These are phyloP conservation scores for Mesorhabditis sp. DNA, from an alignment of 2,888 invertebrate genomes.

Conservation along the genomic window DNA sequence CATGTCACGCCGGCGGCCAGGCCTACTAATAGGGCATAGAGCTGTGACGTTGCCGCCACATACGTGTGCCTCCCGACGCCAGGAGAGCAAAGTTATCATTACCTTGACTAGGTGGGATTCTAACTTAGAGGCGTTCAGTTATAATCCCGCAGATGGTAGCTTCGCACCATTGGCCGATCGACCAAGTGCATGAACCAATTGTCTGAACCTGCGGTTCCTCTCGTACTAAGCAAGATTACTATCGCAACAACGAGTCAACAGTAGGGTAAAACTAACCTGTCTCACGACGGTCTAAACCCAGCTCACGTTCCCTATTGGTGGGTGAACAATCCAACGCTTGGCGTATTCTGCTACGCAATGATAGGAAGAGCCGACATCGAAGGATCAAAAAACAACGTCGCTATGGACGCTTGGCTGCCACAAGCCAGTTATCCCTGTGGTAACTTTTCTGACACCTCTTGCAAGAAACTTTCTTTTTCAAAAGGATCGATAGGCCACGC, in stretches of 20 bases:
- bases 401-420: too few relatives aligned
- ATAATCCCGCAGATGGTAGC: slow-evolving; percentile 70
- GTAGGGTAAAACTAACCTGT: too few relatives aligned
- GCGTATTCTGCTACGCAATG: slow-evolving; percentile 73
- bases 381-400: too few relatives aligned
- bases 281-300: too few relatives aligned
- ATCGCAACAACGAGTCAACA: too few relatives aligned
- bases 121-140: slow-evolving; percentile 65
- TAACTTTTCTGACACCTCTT: too few relatives aligned
- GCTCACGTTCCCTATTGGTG: slow-evolving; percentile 70
- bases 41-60: slow-evolving; percentile 17
- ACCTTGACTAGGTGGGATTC: slow-evolving; percentile 67
- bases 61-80: slow-evolving; percentile 24
- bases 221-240: too few relatives aligned
- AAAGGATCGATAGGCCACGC: too few relatives aligned
- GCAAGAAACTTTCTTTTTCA: too few relatives aligned
- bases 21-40: slow-evolving; percentile 25
- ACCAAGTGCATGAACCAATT: slow-evolving; percentile 68
- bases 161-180: slow-evolving; percentile 69
- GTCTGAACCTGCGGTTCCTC: too few relatives aligned
- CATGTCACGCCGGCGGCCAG: slow-evolving; percentile 15
- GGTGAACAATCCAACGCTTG: slow-evolving; percentile 74
- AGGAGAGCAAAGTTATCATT: slow-evolving; percentile 20
- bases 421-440: too few relatives aligned
- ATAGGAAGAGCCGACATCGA: slow-evolving; percentile 76